Base-by-base conservation (phyloP, 2,888 invertebrate genomes). In the Formica aserva region DNA sequence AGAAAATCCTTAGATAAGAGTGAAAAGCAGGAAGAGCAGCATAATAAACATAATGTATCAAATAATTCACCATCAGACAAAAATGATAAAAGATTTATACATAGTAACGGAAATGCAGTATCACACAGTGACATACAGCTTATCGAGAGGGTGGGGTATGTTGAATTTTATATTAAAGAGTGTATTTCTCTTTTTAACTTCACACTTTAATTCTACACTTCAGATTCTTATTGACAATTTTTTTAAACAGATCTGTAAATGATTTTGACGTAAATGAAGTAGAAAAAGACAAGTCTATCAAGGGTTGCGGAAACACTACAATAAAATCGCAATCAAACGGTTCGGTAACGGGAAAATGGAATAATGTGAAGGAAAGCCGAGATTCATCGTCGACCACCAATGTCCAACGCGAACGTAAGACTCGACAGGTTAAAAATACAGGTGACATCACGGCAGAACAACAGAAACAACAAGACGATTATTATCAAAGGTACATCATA, bases 1-100 rank as follows among this genome's bases (percentile, higher is more conserved):
- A 96, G 95, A 94, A 96, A 96, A 92, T 95, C 95, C 52, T 91
- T 95, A 78, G 95, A 96, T 83, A 95, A 95, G 92, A 94, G 95
- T 83, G 95, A 95, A 81, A 95, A 95, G 84, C 93, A 92, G 84
- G 94, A 95, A 84, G 94, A 94, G 55, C 93, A 93, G 83, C 94
- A 93, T 87, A 93, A 90, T 88, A 94, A 93, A 91, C 93, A 93
- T 87, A 94, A 91, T 89, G 82, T 89, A 80, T 91, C 91, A 83
- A 94, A 91, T 90, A 87, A 91, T 65, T 94, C 93, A 85, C 93
- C 94, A 82, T 89, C 93, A 76, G 94, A 94, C 63, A 95, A 94
- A 88, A 94, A 91, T 90, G 94, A 95, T 85, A 95, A 95, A 87
- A 95, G 93, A 88, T 95, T 95, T 92, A 91, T 93, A 85, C 95